Conservation (phyloP, 64 coral and sea anemone genomes). For the Pocillopora damicornis region DNA sequence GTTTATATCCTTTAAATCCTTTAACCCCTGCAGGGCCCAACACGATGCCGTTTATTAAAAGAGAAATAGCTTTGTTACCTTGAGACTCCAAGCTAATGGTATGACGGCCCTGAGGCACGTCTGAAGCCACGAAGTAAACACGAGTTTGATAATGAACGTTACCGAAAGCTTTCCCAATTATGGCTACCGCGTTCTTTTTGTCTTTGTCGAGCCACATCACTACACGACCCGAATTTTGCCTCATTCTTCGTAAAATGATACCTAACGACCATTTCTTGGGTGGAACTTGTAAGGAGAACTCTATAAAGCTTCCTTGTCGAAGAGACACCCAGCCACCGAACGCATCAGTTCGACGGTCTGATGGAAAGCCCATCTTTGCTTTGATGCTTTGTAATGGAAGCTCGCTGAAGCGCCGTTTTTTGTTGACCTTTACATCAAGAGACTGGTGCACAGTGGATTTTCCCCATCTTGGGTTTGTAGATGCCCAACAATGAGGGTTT, state of each 20-base stretch:
- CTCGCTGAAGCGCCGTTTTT: background rate
- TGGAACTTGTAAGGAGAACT: constrained; percentile 15
- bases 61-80: background rate
- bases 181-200: background rate
- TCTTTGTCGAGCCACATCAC: constrained; percentile 34
- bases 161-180: background rate
- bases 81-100: constrained; percentile 5
- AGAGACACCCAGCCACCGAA: constrained; percentile 30
- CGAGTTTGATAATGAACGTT: constrained; percentile 1
- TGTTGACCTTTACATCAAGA: constrained; percentile 2
- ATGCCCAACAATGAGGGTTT: constrained; percentile 20
- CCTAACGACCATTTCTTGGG: background rate
- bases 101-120: constrained; percentile 19
- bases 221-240: background rate
- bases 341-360: background rate
- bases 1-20: constrained; percentile 12
- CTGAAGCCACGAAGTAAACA: background rate
- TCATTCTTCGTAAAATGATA: background rate
- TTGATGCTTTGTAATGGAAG: background rate
- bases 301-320: background rate
- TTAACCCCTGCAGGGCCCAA: background rate
- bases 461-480: constrained; percentile 10
- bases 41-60: constrained; percentile 10
- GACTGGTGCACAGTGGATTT: constrained; percentile 7
- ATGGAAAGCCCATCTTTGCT: background rate